phyloP scores from a whole-genome alignment of 2,888 invertebrate species.

The Limnephilus auricula region DNA sequence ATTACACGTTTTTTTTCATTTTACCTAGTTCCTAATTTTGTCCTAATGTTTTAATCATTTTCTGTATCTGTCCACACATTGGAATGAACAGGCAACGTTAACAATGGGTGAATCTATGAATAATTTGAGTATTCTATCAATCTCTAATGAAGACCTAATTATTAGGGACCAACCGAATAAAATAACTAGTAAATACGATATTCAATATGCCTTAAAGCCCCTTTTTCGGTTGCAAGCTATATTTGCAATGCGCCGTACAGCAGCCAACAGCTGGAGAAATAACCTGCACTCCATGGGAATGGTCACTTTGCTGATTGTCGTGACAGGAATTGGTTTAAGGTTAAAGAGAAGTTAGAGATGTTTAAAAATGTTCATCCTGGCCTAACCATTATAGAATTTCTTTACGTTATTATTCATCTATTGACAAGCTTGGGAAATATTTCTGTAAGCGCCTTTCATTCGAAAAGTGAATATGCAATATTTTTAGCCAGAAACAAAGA shows the following conservation, averaged over 20 bases:
- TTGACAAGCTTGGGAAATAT: neutral
- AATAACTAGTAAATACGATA: neutral
- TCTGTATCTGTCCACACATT: neutral
- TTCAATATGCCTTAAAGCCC: neutral
- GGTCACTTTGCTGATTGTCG: neutral
- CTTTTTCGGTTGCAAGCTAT: neutral
- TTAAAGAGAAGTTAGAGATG: neutral
- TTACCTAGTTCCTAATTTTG: neutral
- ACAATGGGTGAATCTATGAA: conserved; percentile 4
- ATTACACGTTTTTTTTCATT: neutral
- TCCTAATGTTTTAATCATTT: neutral
- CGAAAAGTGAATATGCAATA: neutral
- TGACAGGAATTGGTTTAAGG: neutral
- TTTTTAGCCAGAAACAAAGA: neutral
- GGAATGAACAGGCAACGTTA: neutral
- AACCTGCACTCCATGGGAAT: neutral
- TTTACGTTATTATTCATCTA: neutral
- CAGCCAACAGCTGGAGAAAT: neutral
- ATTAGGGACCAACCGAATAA: neutral
- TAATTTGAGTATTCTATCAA: neutral
- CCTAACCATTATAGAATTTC: neutral
- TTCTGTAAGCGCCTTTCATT: neutral
- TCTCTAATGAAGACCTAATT: neutral
- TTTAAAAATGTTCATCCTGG: neutral
- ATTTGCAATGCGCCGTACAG: neutral